These are phyloP conservation scores for Pseudanteris insignis DNA, from an alignment of 2,888 invertebrate genomes.

Conservation along the genomic window DNA sequence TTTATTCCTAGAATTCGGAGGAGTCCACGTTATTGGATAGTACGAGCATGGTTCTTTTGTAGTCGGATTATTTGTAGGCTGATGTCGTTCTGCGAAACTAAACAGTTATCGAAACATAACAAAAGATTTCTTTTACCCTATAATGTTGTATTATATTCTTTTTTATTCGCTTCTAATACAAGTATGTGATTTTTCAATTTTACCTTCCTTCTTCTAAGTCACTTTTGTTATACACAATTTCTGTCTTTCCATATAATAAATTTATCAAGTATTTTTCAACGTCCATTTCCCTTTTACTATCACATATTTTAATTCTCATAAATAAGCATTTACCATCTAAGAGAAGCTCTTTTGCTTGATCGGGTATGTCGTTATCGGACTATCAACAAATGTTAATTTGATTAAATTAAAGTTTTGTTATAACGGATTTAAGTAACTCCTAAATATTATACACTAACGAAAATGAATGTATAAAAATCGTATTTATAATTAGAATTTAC, in stretches of 20 bases:
- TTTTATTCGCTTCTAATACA: too few relatives aligned
- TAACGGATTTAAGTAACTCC: too few relatives aligned
- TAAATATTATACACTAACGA: too few relatives aligned
- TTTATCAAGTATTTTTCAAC: conserved; percentile 55
- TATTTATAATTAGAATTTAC: too few relatives aligned
- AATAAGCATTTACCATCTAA: conserved; percentile 59
- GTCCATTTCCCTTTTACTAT: conserved; percentile 52
- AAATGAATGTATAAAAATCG: too few relatives aligned
- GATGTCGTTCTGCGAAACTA: conserved; percentile 57
- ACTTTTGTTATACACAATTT: conserved; percentile 48
- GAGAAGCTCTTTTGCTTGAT: conserved; percentile 52
- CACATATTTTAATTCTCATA: conserved; percentile 54
- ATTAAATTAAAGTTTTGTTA: too few relatives aligned
- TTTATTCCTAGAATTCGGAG: conserved; percentile 58
- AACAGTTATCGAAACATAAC: too few relatives aligned
- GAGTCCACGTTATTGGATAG: conserved; percentile 59
- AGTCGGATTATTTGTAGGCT: conserved; percentile 51
- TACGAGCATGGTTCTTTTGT: conserved; percentile 49
- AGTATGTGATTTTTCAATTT: too few relatives aligned
- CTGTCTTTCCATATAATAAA: conserved; percentile 55
- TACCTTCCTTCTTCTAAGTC: conserved; percentile 56
- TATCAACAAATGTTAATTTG: too few relatives aligned
- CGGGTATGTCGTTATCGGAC: conserved; percentile 54
- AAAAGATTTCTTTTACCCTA: too few relatives aligned
- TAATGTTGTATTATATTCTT: too few relatives aligned